Evolutionary conservation across 2,797 vertebrate genomes (phyloP), one percentile per base, ranked within the genome.

Genomic region (Gymnopithys bicolor): DNA sequence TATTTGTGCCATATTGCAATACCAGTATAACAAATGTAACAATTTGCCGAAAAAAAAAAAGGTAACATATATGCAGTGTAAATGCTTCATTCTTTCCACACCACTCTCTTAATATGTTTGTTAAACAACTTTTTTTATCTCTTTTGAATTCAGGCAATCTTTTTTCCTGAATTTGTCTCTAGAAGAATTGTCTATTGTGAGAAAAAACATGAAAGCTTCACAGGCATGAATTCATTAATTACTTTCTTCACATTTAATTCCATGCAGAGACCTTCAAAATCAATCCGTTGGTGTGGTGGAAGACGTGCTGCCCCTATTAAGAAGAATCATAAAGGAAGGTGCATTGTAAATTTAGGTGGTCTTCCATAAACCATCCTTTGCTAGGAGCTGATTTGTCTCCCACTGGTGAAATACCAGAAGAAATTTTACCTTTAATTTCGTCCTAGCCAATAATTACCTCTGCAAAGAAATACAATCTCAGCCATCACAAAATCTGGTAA

Each of bases 391-490:
- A 48, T 63, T 64, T 75, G 18, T 51, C 19, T 70, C 13, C 28
- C n/a, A 11, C 0, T 0, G 27, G 21, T 56, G 30, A 33, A 89
- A 53, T 13, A 45, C 3, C 28, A 58, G 16, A 11, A 28, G 12
- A 23, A 71, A 56, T 30, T 41, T 60, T 46, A 41, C 24, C 15
- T 51, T 53, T 39, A 16, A 27, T 6, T 74, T 60, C 19, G 8
- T 60, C 39, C 69, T 48, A 33, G 37, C 19, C 28, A 56, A 0
- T 45, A 53, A 28, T n/a, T 78, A 27, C 63, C 28, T 43, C 46
- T 4, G 1, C 1, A 1, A 58, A 69, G 18, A 28, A 18, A 19
- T 3, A 24, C 1, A 17, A 35, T 25, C 19, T 53, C 39, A 45
- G 27, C 18, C 30, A 21, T 23, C 25, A 32, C 14, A 62, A n/a